These are phyloP conservation scores for Drosophila tripunctata DNA, from an alignment of 2,888 invertebrate genomes.

Conservation along the genomic window DNA sequence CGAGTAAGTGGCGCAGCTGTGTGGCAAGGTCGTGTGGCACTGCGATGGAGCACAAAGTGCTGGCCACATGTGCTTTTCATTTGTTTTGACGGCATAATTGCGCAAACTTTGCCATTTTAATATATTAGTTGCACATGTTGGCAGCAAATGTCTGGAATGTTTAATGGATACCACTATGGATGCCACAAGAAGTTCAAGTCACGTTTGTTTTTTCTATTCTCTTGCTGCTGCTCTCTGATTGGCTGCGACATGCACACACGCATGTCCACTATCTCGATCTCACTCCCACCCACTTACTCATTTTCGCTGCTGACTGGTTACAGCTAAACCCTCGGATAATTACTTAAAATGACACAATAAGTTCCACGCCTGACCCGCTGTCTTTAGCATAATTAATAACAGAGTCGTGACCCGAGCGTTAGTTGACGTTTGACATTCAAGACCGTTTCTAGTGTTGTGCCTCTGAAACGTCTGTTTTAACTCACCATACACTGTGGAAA, in stretches of 20 bases:
- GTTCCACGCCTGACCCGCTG: conserved; percentile 47
- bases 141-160: conserved; percentile 33
- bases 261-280: neutral
- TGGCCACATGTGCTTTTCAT: conserved; percentile 52
- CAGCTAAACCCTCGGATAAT: conserved; percentile 60
- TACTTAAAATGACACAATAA: conserved; percentile 65
- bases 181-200: conserved; percentile 5
- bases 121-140: conserved; percentile 52
- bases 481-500: neutral
- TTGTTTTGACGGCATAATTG: conserved; percentile 58
- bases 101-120: conserved; percentile 47
- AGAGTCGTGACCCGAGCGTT: conserved; percentile 40
- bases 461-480: neutral
- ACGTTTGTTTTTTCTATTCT: conserved; percentile 8
- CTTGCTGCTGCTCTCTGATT: conserved; percentile 20
- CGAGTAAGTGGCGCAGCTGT: neutral
- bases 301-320: neutral
- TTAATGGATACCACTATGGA: conserved; percentile 23
- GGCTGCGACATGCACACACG: conserved; percentile 17
- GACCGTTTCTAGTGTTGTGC: conserved; percentile 3
- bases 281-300: neutral
- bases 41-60: neutral
- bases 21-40: conserved; percentile 27
- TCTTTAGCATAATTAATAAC: conserved; percentile 65
- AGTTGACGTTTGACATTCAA: neutral